Base-by-base conservation (phyloP, 2,888 invertebrate species). In the Campoplex capitator region DNA sequence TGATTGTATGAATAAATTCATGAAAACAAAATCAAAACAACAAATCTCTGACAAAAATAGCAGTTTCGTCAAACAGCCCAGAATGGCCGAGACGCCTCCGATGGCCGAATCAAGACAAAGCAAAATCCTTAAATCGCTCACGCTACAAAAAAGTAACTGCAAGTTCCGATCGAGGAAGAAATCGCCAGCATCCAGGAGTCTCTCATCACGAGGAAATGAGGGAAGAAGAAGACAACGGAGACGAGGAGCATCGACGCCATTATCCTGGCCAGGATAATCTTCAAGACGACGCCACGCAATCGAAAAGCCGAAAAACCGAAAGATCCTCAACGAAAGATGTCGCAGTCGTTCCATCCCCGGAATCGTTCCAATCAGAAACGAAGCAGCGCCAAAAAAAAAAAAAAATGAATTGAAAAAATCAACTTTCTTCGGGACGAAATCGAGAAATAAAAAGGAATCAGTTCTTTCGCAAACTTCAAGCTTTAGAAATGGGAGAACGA, bases 261-360 rank as follows among this genome's bases (percentile, higher is more conserved):
- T 58, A 62, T 76, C 62, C 45, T 16, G 73, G 51, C 75, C 71
- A 73, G 62, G 74, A 82, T 74, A 35, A 75, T 67, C 79, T 68
- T 42, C 38, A 28, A 54, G 65, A 38, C 28, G 65, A 62, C 48
- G 74, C 45, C 23, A 71, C 18, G 58, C 70, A 51, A 62, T 70
- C 70, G 68, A 77, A 58, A 23, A 83, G 76, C 79, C 56, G 78
- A 79, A 70, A 56, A 84, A 80, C 74, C 68, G 68, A 65, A 42
- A 51, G 48, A 38, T 62, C 68, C n/a, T 70, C 16, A 56, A 84
- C 62, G 74, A 56, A 70, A 68, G 54, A 32, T 75, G 35, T 38
- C 70, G 58, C 54, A 65, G 7, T 51, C 65, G 76, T 62, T 23
- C 71, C 68, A 56, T 56, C 67, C 75, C 68, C 82, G 83, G 82